These are phyloP conservation scores for Natrix natrix DNA, from an alignment of 2,797 vertebrate species.

Conservation along the genomic window DNA sequence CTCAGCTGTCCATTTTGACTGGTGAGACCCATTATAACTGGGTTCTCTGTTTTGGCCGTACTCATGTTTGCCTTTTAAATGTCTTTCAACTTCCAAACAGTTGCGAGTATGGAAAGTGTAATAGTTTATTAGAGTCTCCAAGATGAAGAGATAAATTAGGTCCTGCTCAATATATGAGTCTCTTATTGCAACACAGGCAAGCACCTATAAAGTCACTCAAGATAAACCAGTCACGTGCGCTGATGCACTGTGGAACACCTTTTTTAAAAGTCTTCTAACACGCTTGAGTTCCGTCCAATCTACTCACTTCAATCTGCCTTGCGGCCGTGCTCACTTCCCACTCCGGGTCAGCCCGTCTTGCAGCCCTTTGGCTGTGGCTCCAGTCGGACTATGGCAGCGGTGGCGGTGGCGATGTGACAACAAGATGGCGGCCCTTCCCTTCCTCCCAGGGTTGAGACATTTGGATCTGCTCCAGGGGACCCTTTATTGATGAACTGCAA, in stretches of 20 bases:
- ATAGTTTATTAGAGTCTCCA: conserved; percentile 84
- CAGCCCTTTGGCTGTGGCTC: no score
- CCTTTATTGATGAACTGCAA: neutral
- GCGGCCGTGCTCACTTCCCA: no score
- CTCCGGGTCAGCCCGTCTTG: no score
- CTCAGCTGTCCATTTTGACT: conserved; percentile 97
- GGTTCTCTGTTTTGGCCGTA: conserved; percentile 96
- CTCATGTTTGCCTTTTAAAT: conserved; percentile 84
- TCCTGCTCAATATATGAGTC: conserved; percentile 82
- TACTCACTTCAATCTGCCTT: conserved; percentile 71
- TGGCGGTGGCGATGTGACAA: no score
- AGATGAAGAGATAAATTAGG: conserved; percentile 85
- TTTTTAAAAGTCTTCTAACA: conserved; percentile 74
- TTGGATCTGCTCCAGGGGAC: neutral
- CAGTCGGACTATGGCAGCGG: no score
- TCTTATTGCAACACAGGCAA: conserved; percentile 81
- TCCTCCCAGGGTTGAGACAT: neutral
- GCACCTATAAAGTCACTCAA: conserved; percentile 79
- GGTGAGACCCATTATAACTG: conserved; percentile 96
- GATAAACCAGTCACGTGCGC: conserved; percentile 80
- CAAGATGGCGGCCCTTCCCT: no score
- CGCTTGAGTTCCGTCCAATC: conserved; percentile 72
- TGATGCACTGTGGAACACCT: conserved; percentile 77
- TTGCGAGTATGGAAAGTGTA: conserved; percentile 84
- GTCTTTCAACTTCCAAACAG: conserved; percentile 78